Base-by-base conservation (phyloP, 1,140 invertebrate species). In the Tyrophagus putrescentiae region DNA sequence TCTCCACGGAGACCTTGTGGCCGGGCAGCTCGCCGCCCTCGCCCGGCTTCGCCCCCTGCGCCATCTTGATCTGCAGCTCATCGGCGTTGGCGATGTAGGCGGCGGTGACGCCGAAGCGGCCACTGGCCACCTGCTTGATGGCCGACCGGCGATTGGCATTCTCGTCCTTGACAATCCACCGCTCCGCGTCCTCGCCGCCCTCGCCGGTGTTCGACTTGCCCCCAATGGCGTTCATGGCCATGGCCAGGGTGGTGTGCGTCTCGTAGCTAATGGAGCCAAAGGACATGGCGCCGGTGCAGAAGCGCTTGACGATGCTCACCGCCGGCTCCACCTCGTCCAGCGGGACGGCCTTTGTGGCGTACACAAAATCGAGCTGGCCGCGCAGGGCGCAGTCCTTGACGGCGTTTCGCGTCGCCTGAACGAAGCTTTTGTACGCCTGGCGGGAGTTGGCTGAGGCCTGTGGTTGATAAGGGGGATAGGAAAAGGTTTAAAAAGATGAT, bases 141-240 rank as follows among this genome's bases (percentile, higher is more conserved):
- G 77, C 87, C 78, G 74, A 84, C 76, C 70, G 84, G 72, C 71
- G 71, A 67, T 79, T 80, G 56, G 72, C 72, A 42, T 76, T 68
- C 0, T 84, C 81, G 70, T 93, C 87, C 73, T 88, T 79, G 63
- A 81, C 77, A 34, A 85, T 72, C 75, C 91, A 98, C 65, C 78
- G 67, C 81, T 81, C 71, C 83, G 90, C 11, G 82, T 82, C 76
- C 86, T 88, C 79, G 65, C 82, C 82, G 60, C 92, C 93, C 74
- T 97, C 93, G 18, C 93, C 93, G 1, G 93, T 97, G 71, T 98
- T 98, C 50, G 90, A 95, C 75, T 96, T 96, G 41, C 84, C 92
- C 1, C 87, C 87, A 64, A 95, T 83, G 60, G 84, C 77, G 72
- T 99, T 99, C 95, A 98, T 98, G 1, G 94, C 94, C 57, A 95